Evolutionary conservation across 1,140 invertebrate genomes (phyloP).

Genomic region (Panulirus ornatus): DNA sequence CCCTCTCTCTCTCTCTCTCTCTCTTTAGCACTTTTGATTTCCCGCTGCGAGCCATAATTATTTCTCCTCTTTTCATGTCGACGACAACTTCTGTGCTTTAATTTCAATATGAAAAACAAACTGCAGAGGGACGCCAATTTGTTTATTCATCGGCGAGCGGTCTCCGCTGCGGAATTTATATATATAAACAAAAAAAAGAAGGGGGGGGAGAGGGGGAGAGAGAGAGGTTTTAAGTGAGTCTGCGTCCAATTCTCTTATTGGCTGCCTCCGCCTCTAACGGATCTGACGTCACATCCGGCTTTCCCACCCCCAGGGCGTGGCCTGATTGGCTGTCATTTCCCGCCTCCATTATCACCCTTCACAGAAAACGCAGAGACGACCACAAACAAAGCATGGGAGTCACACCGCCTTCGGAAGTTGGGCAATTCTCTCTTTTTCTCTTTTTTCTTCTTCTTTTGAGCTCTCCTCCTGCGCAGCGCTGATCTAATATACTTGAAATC

Average conservation of each 20-base stretch:
- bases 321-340: constrained; percentile 54
- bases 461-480: no score
- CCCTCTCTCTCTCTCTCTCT: no score
- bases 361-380: constrained; percentile 10
- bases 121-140: constrained; percentile 36
- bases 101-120: constrained; percentile 20
- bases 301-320: constrained; percentile 30
- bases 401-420: no score
- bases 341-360: constrained; percentile 12
- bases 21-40: constrained; percentile 47
- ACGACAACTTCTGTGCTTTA: constrained; percentile 21
- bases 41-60: constrained; percentile 27
- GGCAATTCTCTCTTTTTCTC: no score
- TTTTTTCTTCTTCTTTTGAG: no score
- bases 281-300: constrained; percentile 60
- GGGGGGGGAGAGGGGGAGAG: background rate
- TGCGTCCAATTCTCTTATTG: constrained; percentile 57
- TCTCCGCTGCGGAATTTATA: background rate
- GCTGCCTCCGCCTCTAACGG: constrained; percentile 51
- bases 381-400: constrained; percentile 13
- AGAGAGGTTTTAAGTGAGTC: constrained; percentile 22
- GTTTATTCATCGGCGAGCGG: constrained; percentile 12
- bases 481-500: no score
- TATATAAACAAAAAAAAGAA: background rate
- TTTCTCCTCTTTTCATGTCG: constrained; percentile 37